Percentiles rank a stretch among this genome's conserved stretches.
Conservation (phyloP, 2,113 vertebrate species). For the Emydocephalus ijimae region DNA sequence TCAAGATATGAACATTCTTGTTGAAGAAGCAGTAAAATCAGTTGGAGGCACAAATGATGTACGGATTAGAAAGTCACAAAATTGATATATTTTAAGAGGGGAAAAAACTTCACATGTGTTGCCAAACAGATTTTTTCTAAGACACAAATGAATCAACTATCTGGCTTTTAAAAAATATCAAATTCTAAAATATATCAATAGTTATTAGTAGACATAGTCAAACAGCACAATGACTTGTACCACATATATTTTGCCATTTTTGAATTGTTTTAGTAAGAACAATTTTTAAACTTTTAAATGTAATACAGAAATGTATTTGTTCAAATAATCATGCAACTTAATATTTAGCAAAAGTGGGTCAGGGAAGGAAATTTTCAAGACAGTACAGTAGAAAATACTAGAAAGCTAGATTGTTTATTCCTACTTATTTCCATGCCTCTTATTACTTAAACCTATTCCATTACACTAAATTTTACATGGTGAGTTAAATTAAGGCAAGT, state of each 20-base stretch:
- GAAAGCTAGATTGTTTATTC: neutral
- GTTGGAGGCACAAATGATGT: slow-evolving; percentile 16
- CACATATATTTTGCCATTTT: neutral
- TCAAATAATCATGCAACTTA: neutral
- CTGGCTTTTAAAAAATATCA: neutral
- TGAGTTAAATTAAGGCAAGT: neutral
- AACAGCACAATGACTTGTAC: neutral
- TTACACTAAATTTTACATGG: neutral
- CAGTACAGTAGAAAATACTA: neutral
- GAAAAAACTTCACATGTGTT: neutral
- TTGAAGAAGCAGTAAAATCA: neutral
- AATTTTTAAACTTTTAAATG: neutral
- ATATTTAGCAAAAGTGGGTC: neutral
- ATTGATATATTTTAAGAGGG: neutral
- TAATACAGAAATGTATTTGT: neutral
- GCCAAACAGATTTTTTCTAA: neutral
- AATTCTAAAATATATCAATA: neutral
- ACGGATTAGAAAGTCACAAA: slow-evolving; percentile 37
- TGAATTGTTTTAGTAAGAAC: neutral
- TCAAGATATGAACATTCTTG: too few relatives aligned
- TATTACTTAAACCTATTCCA: neutral
- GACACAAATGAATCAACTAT: neutral
- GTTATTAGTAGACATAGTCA: neutral
- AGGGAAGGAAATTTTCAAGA: neutral
- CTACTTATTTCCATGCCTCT: neutral